Base-by-base conservation (phyloP, 2,797 vertebrate species). In the Molothrus ater region DNA sequence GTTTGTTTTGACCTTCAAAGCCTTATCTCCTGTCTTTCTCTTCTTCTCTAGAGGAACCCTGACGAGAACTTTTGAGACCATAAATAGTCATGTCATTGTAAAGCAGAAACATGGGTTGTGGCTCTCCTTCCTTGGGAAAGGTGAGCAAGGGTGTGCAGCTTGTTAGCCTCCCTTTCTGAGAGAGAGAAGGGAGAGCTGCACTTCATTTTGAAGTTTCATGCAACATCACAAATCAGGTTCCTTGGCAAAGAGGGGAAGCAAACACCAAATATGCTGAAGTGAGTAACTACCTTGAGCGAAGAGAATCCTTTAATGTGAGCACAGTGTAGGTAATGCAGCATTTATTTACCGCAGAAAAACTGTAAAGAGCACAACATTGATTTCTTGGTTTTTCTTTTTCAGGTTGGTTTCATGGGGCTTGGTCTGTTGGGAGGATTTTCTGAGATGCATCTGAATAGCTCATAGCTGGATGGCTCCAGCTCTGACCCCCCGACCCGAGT, bases 221-320 rank as follows among this genome's bases (percentile, higher is more conserved):
- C 0, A 0, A 94, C 80, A 92, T 71, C 66, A 84, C 86, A 88
- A 70, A 90, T 88, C 82, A 64, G 76, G 43, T 93, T 80, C 56
- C 87, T 76, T 88, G 83, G 88, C 88, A 95, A 92, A 79, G 73
- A 92, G 53, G 63, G 74, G 60, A 93, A 94, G 68, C 38, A 76
- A 95, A 73, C 2, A 11, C 60, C 14, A 10, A 90, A 95, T 80
- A 90, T 71, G 86, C 88, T 95, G 94, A 92, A 81, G 76, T 65
- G 65, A 88, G 36, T 95, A 79, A 92, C 60, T 88, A 76, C 28
- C 45, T 42, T n/a, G 19, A 82, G 70, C 42, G 84, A 82, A 86
- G 71, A 96, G 87, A 94, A 90, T 72, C 84, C 91, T 92, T 95
- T 93, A 94, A 92, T 91, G 85, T 76, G 70, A 93, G 80, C 53